Conservation (phyloP, 2,888 invertebrate genomes). For the Norana najaformis region DNA sequence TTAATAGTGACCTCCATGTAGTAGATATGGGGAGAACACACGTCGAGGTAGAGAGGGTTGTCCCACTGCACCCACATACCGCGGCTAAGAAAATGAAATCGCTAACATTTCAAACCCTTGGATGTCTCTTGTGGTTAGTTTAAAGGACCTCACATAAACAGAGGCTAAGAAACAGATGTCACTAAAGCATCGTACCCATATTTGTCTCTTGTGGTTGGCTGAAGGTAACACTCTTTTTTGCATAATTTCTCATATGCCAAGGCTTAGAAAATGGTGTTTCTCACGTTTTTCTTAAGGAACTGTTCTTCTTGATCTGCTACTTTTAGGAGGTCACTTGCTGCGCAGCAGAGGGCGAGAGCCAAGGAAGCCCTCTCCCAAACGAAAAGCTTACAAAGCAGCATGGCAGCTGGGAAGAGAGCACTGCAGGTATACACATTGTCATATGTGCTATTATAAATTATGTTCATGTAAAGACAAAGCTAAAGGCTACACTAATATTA, state of each 20-base stretch:
- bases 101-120: no score
- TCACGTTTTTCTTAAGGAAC: neutral
- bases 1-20: neutral
- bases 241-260: neutral
- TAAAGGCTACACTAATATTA: no score
- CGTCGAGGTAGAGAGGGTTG: no score
- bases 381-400: constrained; percentile 45
- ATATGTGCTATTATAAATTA: no score
- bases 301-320: neutral
- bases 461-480: no score
- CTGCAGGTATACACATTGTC: constrained; percentile 46
- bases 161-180: no score
- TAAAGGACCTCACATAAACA: no score
- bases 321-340: constrained; percentile 57
- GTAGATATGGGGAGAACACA: neutral
- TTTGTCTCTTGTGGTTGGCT: neutral
- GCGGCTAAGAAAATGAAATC: no score
- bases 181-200: no score
- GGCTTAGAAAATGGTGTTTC: neutral
- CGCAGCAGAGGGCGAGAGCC: constrained; percentile 58
- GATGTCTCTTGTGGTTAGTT: no score
- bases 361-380: constrained; percentile 53
- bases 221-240: neutral
- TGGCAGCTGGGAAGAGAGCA: constrained; percentile 46
- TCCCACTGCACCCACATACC: no score